These are phyloP conservation scores for Drosophila pseudotalamancana DNA, from an alignment of 2,888 invertebrate genomes.

Conservation along the genomic window DNA sequence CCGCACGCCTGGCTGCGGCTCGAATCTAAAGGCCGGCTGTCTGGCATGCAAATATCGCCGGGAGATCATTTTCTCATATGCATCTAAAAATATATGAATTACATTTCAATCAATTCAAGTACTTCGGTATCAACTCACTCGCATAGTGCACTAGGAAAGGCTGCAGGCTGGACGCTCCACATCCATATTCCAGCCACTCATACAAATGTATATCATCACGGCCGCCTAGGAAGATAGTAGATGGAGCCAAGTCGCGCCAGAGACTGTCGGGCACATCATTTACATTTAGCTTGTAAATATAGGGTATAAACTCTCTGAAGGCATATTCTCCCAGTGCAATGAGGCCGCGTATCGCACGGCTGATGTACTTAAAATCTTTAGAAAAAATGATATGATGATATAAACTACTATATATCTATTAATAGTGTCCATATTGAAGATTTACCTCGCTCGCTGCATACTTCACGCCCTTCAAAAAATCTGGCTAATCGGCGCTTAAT, in stretches of 20 bases:
- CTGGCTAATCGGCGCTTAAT: constrained; percentile 76
- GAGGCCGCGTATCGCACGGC: constrained; percentile 79
- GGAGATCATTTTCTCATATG: constrained; percentile 70
- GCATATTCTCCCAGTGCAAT: constrained; percentile 83
- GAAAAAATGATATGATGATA: too few relatives aligned
- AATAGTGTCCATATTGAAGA: background rate
- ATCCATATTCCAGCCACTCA: constrained; percentile 83
- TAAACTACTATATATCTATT: background rate
- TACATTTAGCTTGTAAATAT: constrained; percentile 78
- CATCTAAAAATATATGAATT: too few relatives aligned
- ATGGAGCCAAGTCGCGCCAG: constrained; percentile 76
- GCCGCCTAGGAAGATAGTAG: constrained; percentile 81
- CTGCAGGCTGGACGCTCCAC: constrained; percentile 79
- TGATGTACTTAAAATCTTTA: constrained; percentile 82
- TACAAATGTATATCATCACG: constrained; percentile 83
- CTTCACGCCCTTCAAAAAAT: constrained; percentile 77
- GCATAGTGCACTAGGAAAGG: constrained; percentile 82
- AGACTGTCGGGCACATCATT: constrained; percentile 75
- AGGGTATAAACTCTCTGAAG: constrained; percentile 83
- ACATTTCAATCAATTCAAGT: background rate
- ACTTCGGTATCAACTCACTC: constrained; percentile 54
- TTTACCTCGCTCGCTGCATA: constrained; percentile 73
- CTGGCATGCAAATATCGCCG: constrained; percentile 62
- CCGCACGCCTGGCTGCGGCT: constrained; percentile 76
- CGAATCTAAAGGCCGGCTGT: constrained; percentile 71